These are phyloP conservation scores for Muraenolepis orangiensis DNA, from an alignment of 2,797 vertebrate genomes.

Conservation along the genomic window DNA sequence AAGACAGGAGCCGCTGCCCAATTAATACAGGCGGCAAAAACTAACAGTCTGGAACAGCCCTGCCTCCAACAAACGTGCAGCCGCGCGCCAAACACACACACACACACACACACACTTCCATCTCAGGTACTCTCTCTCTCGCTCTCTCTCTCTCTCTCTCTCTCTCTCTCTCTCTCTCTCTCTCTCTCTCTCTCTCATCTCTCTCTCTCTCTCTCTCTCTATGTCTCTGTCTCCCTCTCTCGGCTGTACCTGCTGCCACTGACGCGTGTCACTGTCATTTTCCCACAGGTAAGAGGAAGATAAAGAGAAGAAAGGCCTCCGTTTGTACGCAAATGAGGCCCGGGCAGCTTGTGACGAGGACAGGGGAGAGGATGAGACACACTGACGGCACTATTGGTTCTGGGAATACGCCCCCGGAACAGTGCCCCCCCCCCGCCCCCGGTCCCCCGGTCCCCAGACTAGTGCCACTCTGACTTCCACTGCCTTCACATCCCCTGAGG, in stretches of 20 bases:
- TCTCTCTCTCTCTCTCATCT: too few relatives aligned
- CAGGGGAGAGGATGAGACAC: too few relatives aligned
- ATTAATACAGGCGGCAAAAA: conserved; percentile 51
- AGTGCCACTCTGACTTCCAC: too few relatives aligned
- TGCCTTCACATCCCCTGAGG: too few relatives aligned
- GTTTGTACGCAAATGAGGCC: conserved; percentile 48
- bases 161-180: too few relatives aligned
- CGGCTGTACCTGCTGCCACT: conserved; percentile 28
- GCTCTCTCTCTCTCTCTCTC: neutral
- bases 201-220: too few relatives aligned
- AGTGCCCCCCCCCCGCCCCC: neutral
- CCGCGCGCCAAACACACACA: neutral
- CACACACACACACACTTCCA: too few relatives aligned
- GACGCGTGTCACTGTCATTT: conserved; percentile 53
- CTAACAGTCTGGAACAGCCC: conserved; percentile 54
- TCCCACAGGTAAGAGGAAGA: neutral
- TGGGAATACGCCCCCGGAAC: neutral
- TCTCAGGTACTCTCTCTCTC: neutral
- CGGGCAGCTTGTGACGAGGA: neutral
- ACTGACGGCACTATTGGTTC: neutral
- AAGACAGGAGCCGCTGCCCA: conserved; percentile 45
- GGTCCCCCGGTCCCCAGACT: too few relatives aligned
- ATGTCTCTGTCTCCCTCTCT: neutral
- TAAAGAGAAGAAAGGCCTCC: conserved; percentile 48
- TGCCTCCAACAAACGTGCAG: conserved; percentile 14